phyloP scores from a whole-genome alignment of 2,797 vertebrate genomes.

The Leucoraja ocellata region DNA sequence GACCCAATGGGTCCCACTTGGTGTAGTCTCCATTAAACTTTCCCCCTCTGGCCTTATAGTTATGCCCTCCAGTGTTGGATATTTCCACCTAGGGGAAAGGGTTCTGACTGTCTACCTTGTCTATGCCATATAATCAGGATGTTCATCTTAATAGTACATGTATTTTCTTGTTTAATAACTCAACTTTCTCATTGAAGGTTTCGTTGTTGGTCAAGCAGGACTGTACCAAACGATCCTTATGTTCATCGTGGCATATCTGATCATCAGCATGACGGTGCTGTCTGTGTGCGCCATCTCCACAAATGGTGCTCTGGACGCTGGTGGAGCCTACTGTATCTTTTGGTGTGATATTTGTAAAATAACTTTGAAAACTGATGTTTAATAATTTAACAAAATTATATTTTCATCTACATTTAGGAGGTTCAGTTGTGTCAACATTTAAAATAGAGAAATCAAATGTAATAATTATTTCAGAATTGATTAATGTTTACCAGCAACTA shows the following conservation, averaged over 20 bases:
- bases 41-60: too few species aligned
- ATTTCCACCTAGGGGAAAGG: too few species aligned
- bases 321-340: conserved; percentile 87
- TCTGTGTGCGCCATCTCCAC: conserved; percentile 85
- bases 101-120: too few species aligned
- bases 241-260: conserved; percentile 79
- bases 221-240: conserved; percentile 74
- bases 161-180: background rate
- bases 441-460: background rate
- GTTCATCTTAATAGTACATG: background rate
- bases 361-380: background rate
- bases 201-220: conserved; percentile 74
- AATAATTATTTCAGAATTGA: background rate
- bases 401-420: background rate
- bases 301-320: conserved; percentile 79
- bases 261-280: conserved; percentile 82
- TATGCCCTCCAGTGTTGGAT: too few species aligned
- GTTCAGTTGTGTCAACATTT: background rate
- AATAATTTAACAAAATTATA: background rate
- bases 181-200: conserved; percentile 45
- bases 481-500: background rate
- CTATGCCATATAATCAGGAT: too few species aligned
- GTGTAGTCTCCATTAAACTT: too few species aligned
- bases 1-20: too few species aligned
- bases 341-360: conserved; percentile 24